phyloP scores from a whole-genome alignment of 2,113 vertebrate genomes.

The Galeopterus variegatus region DNA sequence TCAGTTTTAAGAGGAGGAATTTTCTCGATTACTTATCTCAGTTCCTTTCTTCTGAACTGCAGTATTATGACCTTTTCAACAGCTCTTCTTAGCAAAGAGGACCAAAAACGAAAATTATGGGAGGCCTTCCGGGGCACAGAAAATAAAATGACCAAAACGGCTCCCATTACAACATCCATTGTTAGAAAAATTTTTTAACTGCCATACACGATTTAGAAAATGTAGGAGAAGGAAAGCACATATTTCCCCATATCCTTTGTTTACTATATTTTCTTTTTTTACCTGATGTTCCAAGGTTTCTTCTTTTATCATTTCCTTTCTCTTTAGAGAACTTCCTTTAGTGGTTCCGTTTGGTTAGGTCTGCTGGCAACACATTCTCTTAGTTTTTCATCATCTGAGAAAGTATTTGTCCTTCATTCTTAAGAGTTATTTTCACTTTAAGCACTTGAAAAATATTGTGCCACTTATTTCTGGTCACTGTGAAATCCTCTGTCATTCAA shows the following conservation, averaged over 20 bases:
- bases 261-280: neutral
- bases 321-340: neutral
- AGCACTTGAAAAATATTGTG: conserved; percentile 9
- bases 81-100: no score
- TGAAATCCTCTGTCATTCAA: neutral
- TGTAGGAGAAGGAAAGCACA: neutral
- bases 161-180: no score
- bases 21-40: no score
- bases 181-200: neutral
- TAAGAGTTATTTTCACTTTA: neutral
- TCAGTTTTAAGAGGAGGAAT: no score
- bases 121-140: no score
- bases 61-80: no score
- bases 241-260: neutral
- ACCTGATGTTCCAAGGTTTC: neutral
- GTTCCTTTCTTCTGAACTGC: no score
- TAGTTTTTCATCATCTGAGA: neutral
- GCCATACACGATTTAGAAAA: conserved; percentile 1
- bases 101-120: no score
- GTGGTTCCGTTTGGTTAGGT: neutral
- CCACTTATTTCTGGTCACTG: neutral
- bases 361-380: conserved; percentile 9
- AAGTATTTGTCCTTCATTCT: conserved; percentile 1
- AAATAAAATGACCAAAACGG: no score
- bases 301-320: conserved; percentile 21